These are phyloP conservation scores for Drosophila hydei DNA, from an alignment of 1,140 invertebrate species.

Conservation along the genomic window DNA sequence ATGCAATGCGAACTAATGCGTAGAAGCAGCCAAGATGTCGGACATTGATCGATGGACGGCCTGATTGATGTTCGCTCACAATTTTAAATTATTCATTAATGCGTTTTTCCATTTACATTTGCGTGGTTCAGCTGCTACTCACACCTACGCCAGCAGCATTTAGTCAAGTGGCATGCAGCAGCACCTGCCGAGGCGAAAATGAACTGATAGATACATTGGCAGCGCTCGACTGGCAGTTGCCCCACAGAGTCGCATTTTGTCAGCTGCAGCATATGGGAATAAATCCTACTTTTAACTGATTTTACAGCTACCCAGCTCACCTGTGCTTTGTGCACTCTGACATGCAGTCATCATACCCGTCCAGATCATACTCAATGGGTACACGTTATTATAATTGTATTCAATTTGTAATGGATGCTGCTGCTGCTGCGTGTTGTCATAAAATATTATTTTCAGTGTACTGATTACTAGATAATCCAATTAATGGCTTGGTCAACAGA, in stretches of 20 bases:
- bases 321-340: no score
- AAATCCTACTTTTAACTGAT: no score
- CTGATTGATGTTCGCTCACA: slow-evolving; percentile 26
- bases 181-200: slow-evolving; percentile 19
- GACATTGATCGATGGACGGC: slow-evolving; percentile 19
- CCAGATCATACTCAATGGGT: neutral
- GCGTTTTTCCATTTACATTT: neutral
- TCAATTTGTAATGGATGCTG: neutral
- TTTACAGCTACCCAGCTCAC: no score
- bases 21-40: slow-evolving; percentile 38
- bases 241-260: no score
- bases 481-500: slow-evolving; percentile 62
- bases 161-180: slow-evolving; percentile 4
- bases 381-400: slow-evolving; percentile 1
- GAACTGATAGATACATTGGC: slow-evolving; percentile 3
- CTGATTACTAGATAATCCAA: slow-evolving; percentile 67
- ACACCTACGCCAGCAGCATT: neutral
- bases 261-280: no score
- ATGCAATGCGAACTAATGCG: slow-evolving; percentile 15
- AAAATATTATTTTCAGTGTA: slow-evolving; percentile 53
- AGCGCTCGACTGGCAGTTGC: neutral
- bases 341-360: neutral
- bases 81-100: slow-evolving; percentile 69
- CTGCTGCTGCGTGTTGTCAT: slow-evolving; percentile 31
- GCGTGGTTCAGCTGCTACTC: no score